These are phyloP conservation scores for Drosophila tropicalis DNA, from an alignment of 1,140 invertebrate genomes.

Conservation along the genomic window DNA sequence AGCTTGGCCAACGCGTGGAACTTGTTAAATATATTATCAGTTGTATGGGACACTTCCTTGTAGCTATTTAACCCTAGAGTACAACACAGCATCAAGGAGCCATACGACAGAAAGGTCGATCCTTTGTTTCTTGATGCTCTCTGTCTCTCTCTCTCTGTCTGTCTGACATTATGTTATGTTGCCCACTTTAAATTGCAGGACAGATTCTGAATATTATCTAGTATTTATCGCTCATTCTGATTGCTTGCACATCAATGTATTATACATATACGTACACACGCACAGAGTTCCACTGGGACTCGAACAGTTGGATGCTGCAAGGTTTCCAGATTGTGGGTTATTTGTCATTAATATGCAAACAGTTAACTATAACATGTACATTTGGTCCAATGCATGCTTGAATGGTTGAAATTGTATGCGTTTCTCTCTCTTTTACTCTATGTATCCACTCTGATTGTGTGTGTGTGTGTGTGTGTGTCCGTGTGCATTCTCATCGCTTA, in stretches of 20 bases:
- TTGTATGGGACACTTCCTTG: slow-evolving; percentile 11
- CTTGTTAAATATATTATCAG: slow-evolving; percentile 16
- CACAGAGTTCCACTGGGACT: slow-evolving; percentile 1
- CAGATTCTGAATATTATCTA: slow-evolving; percentile 63
- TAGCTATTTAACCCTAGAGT: slow-evolving; percentile 12
- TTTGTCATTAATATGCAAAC: slow-evolving; percentile 80
- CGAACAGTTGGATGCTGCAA: slow-evolving; percentile 32
- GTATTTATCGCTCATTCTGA: slow-evolving; percentile 65
- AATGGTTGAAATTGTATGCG: slow-evolving; percentile 14
- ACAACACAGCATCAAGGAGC: background rate
- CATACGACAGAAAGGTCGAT: too few species aligned
- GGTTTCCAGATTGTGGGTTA: slow-evolving; percentile 57
- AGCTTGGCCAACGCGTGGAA: slow-evolving; percentile 3
- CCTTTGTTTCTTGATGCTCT: too few species aligned
- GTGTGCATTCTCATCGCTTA: slow-evolving; percentile 22
- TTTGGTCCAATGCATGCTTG: slow-evolving; percentile 9
- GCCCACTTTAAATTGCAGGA: slow-evolving; percentile 27
- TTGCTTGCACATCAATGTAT: slow-evolving; percentile 34
- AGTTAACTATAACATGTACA: slow-evolving; percentile 56
- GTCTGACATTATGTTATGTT: slow-evolving; percentile 2
- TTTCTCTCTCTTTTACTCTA: slow-evolving; percentile 12
- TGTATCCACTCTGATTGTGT: slow-evolving; percentile 7
- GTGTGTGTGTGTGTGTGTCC: background rate
- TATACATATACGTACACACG: slow-evolving; percentile 12
- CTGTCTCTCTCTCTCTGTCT: too few species aligned